Evolutionary conservation across 1,140 invertebrate species (phyloP).

Genomic region (Camponotus vicinus): DNA sequence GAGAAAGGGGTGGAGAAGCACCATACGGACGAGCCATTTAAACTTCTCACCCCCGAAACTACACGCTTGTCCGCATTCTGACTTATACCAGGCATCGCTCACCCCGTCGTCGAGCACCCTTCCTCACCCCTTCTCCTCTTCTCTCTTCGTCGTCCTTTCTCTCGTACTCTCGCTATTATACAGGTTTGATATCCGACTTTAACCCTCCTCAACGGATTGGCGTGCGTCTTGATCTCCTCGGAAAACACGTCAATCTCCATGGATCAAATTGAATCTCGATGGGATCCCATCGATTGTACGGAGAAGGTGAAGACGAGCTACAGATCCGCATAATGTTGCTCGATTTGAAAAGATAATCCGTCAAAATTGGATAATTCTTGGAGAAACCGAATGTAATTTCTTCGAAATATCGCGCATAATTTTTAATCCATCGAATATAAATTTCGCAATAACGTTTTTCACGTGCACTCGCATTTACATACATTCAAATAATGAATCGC

Average conservation of each 20-base stretch:
- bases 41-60: slow-evolving; percentile 85
- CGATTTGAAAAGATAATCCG: neutral
- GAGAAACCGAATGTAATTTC: neutral
- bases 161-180: slow-evolving; percentile 71
- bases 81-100: slow-evolving; percentile 86
- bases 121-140: slow-evolving; percentile 19
- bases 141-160: slow-evolving; percentile 34
- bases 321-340: neutral
- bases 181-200: slow-evolving; percentile 73
- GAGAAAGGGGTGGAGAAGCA: slow-evolving; percentile 80
- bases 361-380: neutral
- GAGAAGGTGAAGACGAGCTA: neutral
- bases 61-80: slow-evolving; percentile 86
- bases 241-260: slow-evolving; percentile 47
- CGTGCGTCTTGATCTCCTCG: slow-evolving; percentile 49
- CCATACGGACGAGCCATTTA: slow-evolving; percentile 87
- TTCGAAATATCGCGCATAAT: too few relatives aligned
- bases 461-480: neutral
- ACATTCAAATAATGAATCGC: slow-evolving; percentile 2
- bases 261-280: slow-evolving; percentile 60
- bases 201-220: slow-evolving; percentile 66
- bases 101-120: slow-evolving; percentile 79
- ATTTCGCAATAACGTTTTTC: neutral
- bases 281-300: slow-evolving; percentile 31
- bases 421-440: neutral